Conservation (phyloP, 37 sponge, comb jelly and placozoan genomes). For the Corticium candelabrum region DNA sequence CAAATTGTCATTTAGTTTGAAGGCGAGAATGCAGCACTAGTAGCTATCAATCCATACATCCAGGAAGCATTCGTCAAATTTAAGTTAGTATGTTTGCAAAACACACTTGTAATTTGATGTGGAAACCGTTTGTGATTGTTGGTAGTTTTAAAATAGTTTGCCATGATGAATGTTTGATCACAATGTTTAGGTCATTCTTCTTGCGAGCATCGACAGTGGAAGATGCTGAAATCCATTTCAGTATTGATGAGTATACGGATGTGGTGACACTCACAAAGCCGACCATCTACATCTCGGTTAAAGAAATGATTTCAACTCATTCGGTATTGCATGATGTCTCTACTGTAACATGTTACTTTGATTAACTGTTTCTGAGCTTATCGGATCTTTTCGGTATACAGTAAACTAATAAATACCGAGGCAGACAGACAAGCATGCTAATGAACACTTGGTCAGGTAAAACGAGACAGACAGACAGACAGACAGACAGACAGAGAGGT, state of each 20-base stretch:
- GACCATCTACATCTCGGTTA: constrained; percentile 90
- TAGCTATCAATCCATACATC: constrained; percentile 80
- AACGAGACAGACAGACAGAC: background rate
- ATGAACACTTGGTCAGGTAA: too few species aligned
- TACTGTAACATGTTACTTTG: too few species aligned
- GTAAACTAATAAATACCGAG: too few species aligned
- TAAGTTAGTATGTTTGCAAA: constrained; percentile 27
- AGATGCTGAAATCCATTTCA: constrained; percentile 66
- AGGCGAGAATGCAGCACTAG: constrained; percentile 83
- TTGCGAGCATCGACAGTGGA: constrained; percentile 69
- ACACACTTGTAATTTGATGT: too few species aligned
- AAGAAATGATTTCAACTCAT: constrained; percentile 86
- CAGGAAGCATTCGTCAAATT: constrained; percentile 55
- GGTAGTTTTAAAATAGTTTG: background rate
- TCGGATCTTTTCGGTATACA: too few species aligned
- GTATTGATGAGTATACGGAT: constrained; percentile 90
- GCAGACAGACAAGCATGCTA: too few species aligned
- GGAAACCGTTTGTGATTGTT: too few species aligned
- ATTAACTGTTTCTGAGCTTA: too few species aligned
- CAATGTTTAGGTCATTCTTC: constrained; percentile 79
- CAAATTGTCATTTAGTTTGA: constrained; percentile 55
- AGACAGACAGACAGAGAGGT: background rate
- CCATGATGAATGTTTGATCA: background rate
- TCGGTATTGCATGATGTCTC: too few species aligned
- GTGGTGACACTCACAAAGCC: constrained; percentile 90